Conservation (phyloP, 2,113 vertebrate species). For the Benitochromis conjunctus region DNA sequence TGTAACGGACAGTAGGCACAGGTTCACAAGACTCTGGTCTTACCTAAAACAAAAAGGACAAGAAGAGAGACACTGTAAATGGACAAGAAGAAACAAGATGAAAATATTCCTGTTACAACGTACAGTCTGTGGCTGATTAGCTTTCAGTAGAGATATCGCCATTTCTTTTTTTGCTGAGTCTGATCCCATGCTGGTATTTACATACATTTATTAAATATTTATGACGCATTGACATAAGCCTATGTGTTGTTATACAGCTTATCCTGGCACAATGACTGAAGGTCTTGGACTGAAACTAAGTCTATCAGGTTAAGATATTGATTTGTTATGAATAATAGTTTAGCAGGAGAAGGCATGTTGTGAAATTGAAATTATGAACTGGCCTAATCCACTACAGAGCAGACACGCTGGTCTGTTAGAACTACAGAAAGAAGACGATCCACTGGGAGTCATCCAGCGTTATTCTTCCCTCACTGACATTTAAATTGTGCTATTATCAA, state of each 20-base stretch:
- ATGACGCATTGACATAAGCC: neutral
- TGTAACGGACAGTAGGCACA: neutral
- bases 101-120: neutral
- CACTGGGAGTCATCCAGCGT: neutral
- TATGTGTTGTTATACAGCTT: neutral
- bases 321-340: neutral
- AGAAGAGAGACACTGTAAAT: neutral
- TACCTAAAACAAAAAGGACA: slow-evolving; percentile 13
- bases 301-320: neutral
- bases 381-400: neutral
- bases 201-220: neutral
- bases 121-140: neutral
- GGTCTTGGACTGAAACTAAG: neutral
- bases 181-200: neutral
- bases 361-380: neutral
- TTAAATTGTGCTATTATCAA: neutral
- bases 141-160: neutral
- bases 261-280: neutral
- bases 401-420: neutral
- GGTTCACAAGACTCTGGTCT: neutral
- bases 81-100: neutral
- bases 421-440: neutral
- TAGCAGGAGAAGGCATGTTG: neutral
- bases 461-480: neutral
- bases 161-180: neutral